These are phyloP conservation scores for Trachelus stipa DNA, from an alignment of 2,888 invertebrate species.

Conservation along the genomic window DNA sequence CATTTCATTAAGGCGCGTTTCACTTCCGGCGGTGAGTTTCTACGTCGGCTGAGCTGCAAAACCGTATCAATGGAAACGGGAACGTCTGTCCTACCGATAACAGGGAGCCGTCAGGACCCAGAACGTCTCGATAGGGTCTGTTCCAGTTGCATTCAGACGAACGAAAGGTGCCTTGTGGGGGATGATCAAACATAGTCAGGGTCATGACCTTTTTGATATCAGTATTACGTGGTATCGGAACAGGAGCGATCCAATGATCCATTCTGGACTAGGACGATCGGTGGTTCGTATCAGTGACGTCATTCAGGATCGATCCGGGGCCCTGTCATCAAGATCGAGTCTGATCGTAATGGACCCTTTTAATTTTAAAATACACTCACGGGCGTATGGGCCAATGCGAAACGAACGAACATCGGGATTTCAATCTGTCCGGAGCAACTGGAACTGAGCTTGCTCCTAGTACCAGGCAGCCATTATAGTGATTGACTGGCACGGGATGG, in stretches of 20 bases:
- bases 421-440: constrained; percentile 17
- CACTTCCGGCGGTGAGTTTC: background rate
- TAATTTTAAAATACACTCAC: background rate
- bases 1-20: constrained; percentile 52
- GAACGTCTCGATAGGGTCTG: background rate
- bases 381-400: background rate
- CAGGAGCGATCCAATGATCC: background rate
- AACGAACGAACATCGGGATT: constrained; percentile 1
- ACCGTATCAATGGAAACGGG: background rate
- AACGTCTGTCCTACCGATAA: background rate
- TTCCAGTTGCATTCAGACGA: background rate
- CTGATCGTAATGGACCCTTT: background rate
- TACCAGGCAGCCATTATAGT: constrained; percentile 25
- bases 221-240: background rate
- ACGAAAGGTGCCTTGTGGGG: background rate
- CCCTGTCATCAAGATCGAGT: background rate
- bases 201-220: background rate
- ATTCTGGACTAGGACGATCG: background rate
- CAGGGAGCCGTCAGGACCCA: background rate
- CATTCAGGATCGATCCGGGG: background rate
- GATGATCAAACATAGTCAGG: background rate
- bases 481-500: constrained; percentile 23
- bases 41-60: background rate
- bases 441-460: constrained; percentile 18
- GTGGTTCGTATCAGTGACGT: background rate